Evolutionary conservation across 2,113 vertebrate species (phyloP), one percentile per base, ranked within the genome.

Genomic region (Gnathonemus longibarbis): DNA sequence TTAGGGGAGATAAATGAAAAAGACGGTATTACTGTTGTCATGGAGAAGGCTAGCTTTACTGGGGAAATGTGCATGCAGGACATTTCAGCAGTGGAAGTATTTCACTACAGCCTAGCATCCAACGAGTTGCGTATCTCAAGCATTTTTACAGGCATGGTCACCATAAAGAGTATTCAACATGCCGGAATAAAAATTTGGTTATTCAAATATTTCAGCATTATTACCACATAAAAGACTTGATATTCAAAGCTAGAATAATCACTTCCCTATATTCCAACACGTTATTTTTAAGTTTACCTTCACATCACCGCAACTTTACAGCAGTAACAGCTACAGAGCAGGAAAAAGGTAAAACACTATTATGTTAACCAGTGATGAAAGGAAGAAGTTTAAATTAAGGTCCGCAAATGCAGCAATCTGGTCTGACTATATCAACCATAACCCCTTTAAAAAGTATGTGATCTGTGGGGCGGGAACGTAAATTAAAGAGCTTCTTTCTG

Each of bases 1-100:
- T 89, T 53, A 89, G 77, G 66, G 77, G 77, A 89, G 77, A 84
- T 84, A 85, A 89, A 58, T 62, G 49, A 84, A 84, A 39, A 31
- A 17, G 39, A 45, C 53, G 9, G 45, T 45, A 89, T 89, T 84
- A 58, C 80, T 48, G 89, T 84, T 89, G 50, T 85, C 89, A 84
- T 88, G 87, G 87, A 66, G 87, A 88, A 88, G 46, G 24, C 35
- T 24, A 88, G 53, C 56, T 66, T 45, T 6, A 62, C 53, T 5
- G 13, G 11, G 35, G 11, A 46, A 88, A 88, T 66, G 39, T 3
- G 5, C 17, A 62, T 46, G 87, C 53, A 66, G 39, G 87, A 66
- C 7, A 53, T 87, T 87, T 87, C 27, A 56, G 5, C 24, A 53
- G 48, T 56, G 87, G 11, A 58, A 42, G 35, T 21, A 62, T 62